These are phyloP conservation scores for Lycorma delicatula DNA, from an alignment of 1,140 invertebrate genomes.

Conservation along the genomic window DNA sequence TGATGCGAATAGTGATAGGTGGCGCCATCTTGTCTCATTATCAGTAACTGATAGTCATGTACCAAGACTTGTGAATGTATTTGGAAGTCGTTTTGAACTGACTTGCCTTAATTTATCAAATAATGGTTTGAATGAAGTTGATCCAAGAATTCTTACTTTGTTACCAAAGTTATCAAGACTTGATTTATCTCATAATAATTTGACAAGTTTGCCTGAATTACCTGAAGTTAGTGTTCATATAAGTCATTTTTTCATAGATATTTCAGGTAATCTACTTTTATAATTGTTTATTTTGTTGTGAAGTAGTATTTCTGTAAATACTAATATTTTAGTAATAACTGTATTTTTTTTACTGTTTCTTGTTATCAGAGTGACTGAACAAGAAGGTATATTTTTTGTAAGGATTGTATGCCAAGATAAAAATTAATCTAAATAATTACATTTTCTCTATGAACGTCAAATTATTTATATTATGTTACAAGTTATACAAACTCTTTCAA, in stretches of 20 bases:
- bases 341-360: too few relatives aligned
- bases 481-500: too few relatives aligned
- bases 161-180: background rate
- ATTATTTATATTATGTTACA: too few relatives aligned
- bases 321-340: too few relatives aligned
- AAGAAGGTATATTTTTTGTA: too few relatives aligned
- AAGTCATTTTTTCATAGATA: background rate
- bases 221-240: background rate
- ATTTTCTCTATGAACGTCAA: too few relatives aligned
- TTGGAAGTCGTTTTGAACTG: background rate
- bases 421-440: too few relatives aligned
- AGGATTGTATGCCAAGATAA: too few relatives aligned
- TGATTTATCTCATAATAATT: background rate
- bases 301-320: too few relatives aligned
- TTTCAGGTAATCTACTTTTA: background rate
- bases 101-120: background rate
- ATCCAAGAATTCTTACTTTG: background rate
- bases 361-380: too few relatives aligned
- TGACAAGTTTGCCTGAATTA: background rate
- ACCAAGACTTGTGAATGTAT: background rate
- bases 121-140: background rate
- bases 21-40: background rate
- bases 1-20: background rate
- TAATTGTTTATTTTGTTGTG: too few relatives aligned
- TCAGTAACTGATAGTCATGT: background rate